Evolutionary conservation across 1,140 invertebrate species (phyloP), one percentile per base, ranked within the genome.

Genomic region (Drosophila athabasca): DNA sequence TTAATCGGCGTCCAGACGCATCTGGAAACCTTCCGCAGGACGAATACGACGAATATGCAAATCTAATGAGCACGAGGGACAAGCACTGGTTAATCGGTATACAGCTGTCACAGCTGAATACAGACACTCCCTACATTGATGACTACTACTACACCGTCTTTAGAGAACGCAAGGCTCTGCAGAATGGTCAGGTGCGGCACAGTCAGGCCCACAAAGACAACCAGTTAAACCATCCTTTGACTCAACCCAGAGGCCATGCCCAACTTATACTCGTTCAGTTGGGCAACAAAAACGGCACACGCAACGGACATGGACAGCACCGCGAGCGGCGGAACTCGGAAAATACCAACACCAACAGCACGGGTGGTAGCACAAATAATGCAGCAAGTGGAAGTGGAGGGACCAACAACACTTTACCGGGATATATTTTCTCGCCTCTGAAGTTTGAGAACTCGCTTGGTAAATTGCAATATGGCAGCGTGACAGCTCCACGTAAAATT

Each of bases 81-180:
- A 98, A 98, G 87, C 97, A 98, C 66, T 98, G 97, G 97, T 93
- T 99, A 2, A 95, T 97, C 50, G 97, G 97, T 90, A 98, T 99
- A 82, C 97, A 98, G 91, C 92, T 98, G 76, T 92, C 98, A 61
- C 97, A 98, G 90, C 92, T 98, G 0, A 96, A 96, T 74, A 96
- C 96, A 1, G 96, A 95, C 49, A 96, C 96, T 39, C 96, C 96
- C 0, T 97, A 97, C 85, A 94, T 96, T 73, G 96, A 97, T 80
- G 96, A 97, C 90, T 97, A 96, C 90, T 97, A 97, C 90, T 97
- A 95, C 79, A 96, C 95, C 39, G 96, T 95, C 31, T 94, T 94
- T 78, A 93, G 94, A 83, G 94, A 95, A 62, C 92, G 94, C 29
- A 93, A 94, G 76, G 92, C 93, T 0, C 93, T 92, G 74, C 93